Base-by-base conservation (phyloP, 64 coral and sea anemone species). In the Stichodactyla helianthus region DNA sequence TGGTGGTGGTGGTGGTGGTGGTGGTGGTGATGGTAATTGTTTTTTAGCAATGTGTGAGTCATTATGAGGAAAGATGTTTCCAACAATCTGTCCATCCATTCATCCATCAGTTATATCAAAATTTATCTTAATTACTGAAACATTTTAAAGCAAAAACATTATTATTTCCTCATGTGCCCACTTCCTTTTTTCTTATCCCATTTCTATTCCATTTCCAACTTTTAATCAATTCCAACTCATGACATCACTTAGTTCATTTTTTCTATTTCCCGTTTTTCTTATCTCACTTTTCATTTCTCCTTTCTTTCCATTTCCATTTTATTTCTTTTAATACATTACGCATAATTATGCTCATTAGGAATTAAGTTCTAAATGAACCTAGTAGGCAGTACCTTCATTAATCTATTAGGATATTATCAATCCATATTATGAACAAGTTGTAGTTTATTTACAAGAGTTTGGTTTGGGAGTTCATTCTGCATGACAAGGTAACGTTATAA, bases 331-430 rank as follows among this genome's bases (percentile, higher is more conserved):
- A n/a, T 65, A 6, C 62, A 0, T 22, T n/a, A 65, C 22, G 5
- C 19, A 65, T 65, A 65, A 65, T n/a, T n/a, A 8, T n/a, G 19
- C 62, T n/a, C 22, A 60, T 17, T 44, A 60, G 59, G 14, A 0
- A 60, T 60, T 60, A 68, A 68, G 2, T 1, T 8, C 9, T 68
- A 20, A 74, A 74, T 31, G 2, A 31, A 31, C 27, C 13, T 31
- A 74, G 22, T 74, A 10, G 68, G 27, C 26, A 74, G 27, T 74
- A 26, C 25, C 68, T 27, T 74, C 68, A 74, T 74, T 74, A 74
- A 74, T 74, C 10, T 74, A 74, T 74, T 74, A 35, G 68, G 68
- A 74, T 74, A 74, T 74, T 23, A 74, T 74, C 68, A 74, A 27
- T 74, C 68, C 68, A 74, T 74, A 65, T 31, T 19, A 74, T 23